Conservation (phyloP, 2,113 vertebrate genomes). For the Actinemys pallida region DNA sequence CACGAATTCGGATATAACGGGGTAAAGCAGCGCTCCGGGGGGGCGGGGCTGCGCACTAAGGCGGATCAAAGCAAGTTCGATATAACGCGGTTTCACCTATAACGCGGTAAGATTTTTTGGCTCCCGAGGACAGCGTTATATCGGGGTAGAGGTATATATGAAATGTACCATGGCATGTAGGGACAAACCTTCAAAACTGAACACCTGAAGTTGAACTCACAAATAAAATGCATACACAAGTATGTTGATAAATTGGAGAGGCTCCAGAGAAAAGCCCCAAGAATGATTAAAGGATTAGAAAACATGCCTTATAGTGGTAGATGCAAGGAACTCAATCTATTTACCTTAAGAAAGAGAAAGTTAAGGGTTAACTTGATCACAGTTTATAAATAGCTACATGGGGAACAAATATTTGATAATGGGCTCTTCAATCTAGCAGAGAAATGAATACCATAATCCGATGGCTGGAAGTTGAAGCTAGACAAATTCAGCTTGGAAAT, state of each 20-base stretch:
- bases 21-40: no score
- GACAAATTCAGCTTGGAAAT: neutral
- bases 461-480: neutral
- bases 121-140: no score
- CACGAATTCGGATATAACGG: no score
- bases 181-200: neutral
- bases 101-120: no score
- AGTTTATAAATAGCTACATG: neutral
- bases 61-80: no score
- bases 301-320: neutral
- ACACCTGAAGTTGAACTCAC: fast-evolving
- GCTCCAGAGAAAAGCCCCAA: neutral
- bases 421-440: neutral
- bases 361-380: neutral
- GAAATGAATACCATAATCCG: neutral
- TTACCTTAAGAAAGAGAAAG: neutral
- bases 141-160: no score
- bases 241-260: neutral
- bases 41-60: no score
- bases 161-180: neutral
- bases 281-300: neutral
- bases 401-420: neutral
- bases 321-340: neutral
- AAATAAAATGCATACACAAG: neutral
- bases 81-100: no score